Conservation (phyloP, 2,797 vertebrate species). For the Parambassis ranga region DNA sequence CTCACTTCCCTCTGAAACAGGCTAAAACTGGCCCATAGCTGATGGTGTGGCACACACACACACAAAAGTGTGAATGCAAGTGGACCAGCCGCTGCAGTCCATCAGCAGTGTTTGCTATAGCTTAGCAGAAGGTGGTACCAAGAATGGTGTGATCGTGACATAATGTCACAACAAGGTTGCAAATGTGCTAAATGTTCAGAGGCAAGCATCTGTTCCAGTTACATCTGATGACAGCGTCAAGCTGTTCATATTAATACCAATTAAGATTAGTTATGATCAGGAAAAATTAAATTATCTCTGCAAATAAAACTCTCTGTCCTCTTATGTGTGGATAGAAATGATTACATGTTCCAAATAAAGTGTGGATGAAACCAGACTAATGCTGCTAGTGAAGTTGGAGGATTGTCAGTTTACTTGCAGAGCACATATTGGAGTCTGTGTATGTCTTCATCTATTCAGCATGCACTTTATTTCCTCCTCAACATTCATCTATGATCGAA, state of each 20-base stretch:
- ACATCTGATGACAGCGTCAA: slow-evolving; percentile 17
- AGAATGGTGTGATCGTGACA: slow-evolving; percentile 26
- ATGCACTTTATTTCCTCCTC: slow-evolving; percentile 10
- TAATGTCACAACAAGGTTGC: slow-evolving; percentile 30
- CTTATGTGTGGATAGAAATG: neutral
- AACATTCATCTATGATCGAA: slow-evolving; percentile 3
- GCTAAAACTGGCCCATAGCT: neutral
- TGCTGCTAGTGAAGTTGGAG: neutral
- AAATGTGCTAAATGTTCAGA: slow-evolving; percentile 37
- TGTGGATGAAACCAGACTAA: neutral
- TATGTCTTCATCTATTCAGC: neutral
- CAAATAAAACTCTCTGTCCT: neutral
- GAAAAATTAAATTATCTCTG: too few relatives aligned
- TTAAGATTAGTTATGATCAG: slow-evolving; percentile 4
- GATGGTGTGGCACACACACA: too few relatives aligned
- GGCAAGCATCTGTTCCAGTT: slow-evolving; percentile 43
- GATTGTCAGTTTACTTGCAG: neutral
- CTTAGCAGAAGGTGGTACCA: slow-evolving; percentile 23
- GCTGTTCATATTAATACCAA: slow-evolving; percentile 30
- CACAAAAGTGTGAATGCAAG: neutral
- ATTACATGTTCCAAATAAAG: slow-evolving; percentile 7
- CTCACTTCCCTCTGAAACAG: neutral
- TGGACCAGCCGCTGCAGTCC: slow-evolving; percentile 20
- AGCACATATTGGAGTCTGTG: neutral
- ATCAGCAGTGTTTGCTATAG: slow-evolving; percentile 16